A percentile compares a stretch with the other conserved stretches of the same genome.
Conservation (phyloP, 2,113 vertebrate genomes). For the Paratilapia polleni region DNA sequence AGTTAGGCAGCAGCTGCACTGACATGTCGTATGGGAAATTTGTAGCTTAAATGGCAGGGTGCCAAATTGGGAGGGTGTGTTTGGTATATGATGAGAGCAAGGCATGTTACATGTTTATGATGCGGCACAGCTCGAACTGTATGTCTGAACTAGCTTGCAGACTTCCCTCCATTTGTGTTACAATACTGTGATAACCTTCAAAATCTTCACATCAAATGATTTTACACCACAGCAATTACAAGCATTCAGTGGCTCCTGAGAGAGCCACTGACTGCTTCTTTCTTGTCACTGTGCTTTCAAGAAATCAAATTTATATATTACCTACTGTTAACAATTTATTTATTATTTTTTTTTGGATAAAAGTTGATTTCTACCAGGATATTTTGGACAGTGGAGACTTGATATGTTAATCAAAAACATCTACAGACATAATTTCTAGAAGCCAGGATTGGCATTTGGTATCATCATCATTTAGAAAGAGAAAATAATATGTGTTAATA, state of each 20-base stretch:
- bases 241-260: background rate
- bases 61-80: background rate
- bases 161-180: background rate
- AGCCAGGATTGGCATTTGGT: background rate
- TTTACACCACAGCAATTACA: background rate
- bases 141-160: background rate
- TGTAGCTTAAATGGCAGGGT: background rate
- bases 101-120: background rate
- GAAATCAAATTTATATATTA: background rate
- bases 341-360: background rate
- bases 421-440: background rate
- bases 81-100: background rate
- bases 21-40: background rate
- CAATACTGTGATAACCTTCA: background rate
- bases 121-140: background rate
- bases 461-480: background rate
- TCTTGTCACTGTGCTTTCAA: background rate
- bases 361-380: background rate
- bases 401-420: background rate
- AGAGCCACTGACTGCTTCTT: too few species aligned
- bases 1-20: background rate
- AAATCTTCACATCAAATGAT: background rate
- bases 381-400: background rate
- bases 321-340: background rate
- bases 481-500: background rate